phyloP scores from a whole-genome alignment of 1,140 invertebrate genomes.

The Orchestia grillus region DNA sequence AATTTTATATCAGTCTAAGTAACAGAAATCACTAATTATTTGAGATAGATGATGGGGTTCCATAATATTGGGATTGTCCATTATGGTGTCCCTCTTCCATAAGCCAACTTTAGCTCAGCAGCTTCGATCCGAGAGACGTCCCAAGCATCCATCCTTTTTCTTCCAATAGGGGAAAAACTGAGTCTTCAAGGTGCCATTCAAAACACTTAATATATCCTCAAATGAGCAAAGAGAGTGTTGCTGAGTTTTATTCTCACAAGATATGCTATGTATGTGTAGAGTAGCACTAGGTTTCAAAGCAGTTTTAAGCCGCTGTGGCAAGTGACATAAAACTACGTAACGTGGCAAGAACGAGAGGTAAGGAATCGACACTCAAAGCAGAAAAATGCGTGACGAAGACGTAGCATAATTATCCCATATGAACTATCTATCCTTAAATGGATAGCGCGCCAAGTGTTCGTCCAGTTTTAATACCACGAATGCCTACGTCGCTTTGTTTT shows the following conservation, averaged over 20 bases:
- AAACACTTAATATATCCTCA: background rate
- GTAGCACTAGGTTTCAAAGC: background rate
- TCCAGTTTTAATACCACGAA: background rate
- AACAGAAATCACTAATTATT: background rate
- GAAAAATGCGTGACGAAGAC: background rate
- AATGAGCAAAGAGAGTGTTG: background rate
- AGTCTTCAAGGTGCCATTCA: background rate
- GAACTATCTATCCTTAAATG: background rate
- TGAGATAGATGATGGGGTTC: background rate
- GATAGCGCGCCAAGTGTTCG: background rate
- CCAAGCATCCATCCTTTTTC: background rate
- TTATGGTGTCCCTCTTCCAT: background rate
- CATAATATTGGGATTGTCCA: background rate
- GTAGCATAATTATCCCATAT: background rate
- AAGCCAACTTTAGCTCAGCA: background rate
- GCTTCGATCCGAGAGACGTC: background rate
- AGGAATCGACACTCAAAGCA: background rate
- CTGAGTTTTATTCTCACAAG: background rate
- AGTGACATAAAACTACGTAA: background rate
- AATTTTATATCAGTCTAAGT: background rate
- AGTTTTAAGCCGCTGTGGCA: background rate
- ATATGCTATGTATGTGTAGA: too few relatives aligned
- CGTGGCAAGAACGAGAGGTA: background rate
- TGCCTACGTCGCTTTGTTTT: background rate
- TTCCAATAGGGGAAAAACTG: background rate